Percentiles rank a stretch among this genome's conserved stretches.
Conservation (phyloP, 1,140 invertebrate genomes). For the Pseudomyrmex concolor region DNA sequence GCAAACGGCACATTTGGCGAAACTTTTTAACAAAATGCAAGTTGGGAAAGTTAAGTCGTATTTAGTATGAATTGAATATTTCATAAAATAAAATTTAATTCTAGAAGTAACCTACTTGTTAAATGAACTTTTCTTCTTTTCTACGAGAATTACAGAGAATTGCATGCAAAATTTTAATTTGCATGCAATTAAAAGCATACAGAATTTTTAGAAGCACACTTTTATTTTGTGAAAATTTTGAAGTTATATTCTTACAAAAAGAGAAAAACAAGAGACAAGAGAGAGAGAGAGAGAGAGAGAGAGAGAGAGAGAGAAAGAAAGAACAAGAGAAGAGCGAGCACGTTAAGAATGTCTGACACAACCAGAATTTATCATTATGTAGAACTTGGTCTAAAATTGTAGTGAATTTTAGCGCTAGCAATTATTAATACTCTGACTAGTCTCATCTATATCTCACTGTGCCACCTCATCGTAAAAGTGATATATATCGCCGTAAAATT, state of each 20-base stretch:
- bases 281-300: too few species aligned
- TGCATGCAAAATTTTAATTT: conserved; percentile 13
- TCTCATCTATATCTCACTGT: neutral
- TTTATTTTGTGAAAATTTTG: conserved; percentile 12
- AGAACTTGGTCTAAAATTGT: neutral
- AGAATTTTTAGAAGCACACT: conserved; percentile 20
- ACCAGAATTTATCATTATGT: conserved; percentile 13
- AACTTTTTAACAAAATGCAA: neutral
- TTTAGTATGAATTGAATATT: conserved; percentile 12
- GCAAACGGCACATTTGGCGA: neutral
- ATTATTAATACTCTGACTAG: conserved; percentile 48
- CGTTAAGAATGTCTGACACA: conserved; percentile 2
- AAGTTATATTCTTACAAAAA: too few species aligned
- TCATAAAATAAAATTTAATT: conserved; percentile 2
- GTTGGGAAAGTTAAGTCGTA: neutral
- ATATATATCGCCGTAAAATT: conserved; percentile 54
- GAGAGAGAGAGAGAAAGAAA: too few species aligned
- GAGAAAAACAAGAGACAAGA: too few species aligned
- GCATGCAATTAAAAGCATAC: neutral
- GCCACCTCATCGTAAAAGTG: conserved; percentile 44
- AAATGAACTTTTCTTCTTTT: neutral
- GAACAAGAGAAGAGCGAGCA: too few species aligned
- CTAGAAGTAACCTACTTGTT: conserved; percentile 2
- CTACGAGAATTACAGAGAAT: conserved; percentile 7
- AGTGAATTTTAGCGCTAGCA: conserved; percentile 32